Conservation (phyloP, 2,797 vertebrate species). For the Microcaecilia unicolor region DNA sequence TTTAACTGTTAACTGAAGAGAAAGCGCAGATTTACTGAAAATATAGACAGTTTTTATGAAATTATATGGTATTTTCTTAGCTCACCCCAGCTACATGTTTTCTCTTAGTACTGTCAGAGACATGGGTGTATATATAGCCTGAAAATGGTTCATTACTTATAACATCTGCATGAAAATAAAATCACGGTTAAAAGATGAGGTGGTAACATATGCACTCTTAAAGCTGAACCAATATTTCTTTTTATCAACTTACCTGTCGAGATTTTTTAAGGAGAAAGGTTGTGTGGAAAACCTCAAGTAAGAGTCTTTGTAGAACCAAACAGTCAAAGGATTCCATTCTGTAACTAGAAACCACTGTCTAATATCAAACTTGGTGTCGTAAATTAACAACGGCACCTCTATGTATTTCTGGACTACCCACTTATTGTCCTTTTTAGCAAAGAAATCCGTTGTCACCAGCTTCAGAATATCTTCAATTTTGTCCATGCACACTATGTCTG, state of each 20-base stretch:
- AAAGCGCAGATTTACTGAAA: too few relatives aligned
- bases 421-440: conserved; percentile 10
- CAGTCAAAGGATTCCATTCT: conserved; percentile 41
- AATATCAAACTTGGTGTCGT: conserved; percentile 44
- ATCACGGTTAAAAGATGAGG: neutral
- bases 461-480: conserved; percentile 32
- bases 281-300: conserved; percentile 41
- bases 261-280: conserved; percentile 34
- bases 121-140: too few relatives aligned
- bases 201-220: too few relatives aligned
- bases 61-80: too few relatives aligned
- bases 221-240: too few relatives aligned
- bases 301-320: conserved; percentile 50
- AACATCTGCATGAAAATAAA: neutral
- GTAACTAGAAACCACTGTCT: conserved; percentile 47
- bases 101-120: too few relatives aligned
- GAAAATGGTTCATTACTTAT: neutral
- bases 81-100: too few relatives aligned
- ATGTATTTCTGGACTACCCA: conserved; percentile 50
- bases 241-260: conserved; percentile 34
- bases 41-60: too few relatives aligned
- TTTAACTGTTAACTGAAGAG: too few relatives aligned
- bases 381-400: conserved; percentile 34
- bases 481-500: conserved; percentile 42
- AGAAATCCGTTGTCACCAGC: conserved; percentile 4